These are phyloP conservation scores for Butorides virescens DNA, from an alignment of 2,113 vertebrate genomes.

Conservation along the genomic window DNA sequence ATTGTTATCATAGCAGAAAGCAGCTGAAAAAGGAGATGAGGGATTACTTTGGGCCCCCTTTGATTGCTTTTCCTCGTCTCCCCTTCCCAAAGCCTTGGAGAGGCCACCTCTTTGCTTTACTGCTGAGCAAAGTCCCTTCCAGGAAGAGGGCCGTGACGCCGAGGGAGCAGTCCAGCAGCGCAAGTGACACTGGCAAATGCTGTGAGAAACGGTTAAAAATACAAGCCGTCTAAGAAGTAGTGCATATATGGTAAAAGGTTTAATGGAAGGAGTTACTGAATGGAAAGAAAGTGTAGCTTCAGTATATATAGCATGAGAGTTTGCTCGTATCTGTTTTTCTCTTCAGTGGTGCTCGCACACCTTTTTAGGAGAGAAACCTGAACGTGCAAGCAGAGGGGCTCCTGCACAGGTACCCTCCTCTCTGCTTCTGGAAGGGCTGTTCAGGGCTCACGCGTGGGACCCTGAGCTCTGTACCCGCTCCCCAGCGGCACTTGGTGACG, in stretches of 20 bases:
- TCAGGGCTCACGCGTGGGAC: accelerated
- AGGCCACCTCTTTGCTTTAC: neutral
- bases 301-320: neutral
- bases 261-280: conserved; percentile 53
- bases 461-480: accelerated
- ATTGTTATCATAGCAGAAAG: conserved; percentile 23
- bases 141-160: neutral
- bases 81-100: neutral
- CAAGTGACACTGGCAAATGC: neutral
- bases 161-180: neutral
- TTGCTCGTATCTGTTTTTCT: conserved; percentile 11
- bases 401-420: neutral
- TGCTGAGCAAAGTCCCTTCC: neutral
- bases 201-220: conserved; percentile 38
- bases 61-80: conserved; percentile 1
- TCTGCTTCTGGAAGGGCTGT: neutral
- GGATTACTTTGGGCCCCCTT: neutral
- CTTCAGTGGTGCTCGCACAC: neutral
- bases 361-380: conserved; percentile 15
- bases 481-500: accelerated
- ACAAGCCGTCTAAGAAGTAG: neutral
- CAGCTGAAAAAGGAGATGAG: neutral
- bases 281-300: conserved; percentile 39
- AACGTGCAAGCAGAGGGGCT: neutral
- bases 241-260: conserved; percentile 57